Conservation (phyloP, 2,797 vertebrate species). For the Pelobates cultripes region DNA sequence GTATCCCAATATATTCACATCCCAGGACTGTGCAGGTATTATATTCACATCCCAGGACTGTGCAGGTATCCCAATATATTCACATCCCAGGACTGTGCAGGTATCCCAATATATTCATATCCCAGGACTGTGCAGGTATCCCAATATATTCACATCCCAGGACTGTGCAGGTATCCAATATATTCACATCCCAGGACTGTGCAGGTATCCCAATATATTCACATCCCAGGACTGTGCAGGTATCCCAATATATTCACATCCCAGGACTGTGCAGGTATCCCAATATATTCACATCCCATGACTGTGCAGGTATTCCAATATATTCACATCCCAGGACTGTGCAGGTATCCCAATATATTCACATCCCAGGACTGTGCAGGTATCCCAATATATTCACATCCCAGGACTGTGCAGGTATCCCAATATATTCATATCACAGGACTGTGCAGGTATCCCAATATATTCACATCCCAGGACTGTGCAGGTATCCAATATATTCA, state of each 20-base stretch:
- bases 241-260: neutral
- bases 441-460: neutral
- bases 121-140: neutral
- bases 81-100: neutral
- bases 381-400: too few relatives aligned
- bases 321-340: too few relatives aligned
- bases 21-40: neutral
- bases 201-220: neutral
- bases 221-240: neutral
- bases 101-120: neutral
- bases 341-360: too few relatives aligned
- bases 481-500: neutral
- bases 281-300: neutral
- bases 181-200: neutral
- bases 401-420: too few relatives aligned
- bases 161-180: neutral
- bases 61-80: neutral
- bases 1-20: neutral
- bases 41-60: neutral
- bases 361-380: too few relatives aligned
- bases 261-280: neutral
- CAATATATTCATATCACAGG: too few relatives aligned
- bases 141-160: neutral
- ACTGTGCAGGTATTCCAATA: neutral
- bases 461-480: neutral